Percentiles rank a stretch among this genome's conserved stretches.
Conservation (phyloP, 2,113 vertebrate genomes). For the Hippocampus comes region DNA sequence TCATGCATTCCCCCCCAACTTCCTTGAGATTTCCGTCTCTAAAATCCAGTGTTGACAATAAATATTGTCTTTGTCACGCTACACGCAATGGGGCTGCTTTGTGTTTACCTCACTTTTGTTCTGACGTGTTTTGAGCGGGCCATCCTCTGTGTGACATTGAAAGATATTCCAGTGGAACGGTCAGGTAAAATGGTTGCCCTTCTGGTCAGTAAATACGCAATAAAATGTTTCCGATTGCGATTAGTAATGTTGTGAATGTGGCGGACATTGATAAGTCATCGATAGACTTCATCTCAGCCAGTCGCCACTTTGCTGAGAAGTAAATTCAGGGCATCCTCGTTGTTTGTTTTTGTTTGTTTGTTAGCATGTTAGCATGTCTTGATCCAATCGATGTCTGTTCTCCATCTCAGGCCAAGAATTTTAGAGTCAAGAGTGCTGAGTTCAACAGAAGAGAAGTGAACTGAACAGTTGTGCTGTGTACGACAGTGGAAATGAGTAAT, state of each 20-base stretch:
- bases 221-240: constrained; percentile 1
- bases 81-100: constrained; percentile 19
- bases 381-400: no score
- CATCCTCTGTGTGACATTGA: background rate
- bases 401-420: no score
- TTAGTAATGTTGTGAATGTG: no score
- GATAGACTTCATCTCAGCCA: no score
- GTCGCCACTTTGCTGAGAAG: background rate
- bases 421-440: no score
- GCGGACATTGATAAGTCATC: no score
- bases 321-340: background rate
- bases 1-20: constrained; percentile 52
- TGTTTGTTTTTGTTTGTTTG: background rate
- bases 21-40: constrained; percentile 29
- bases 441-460: no score
- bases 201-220: no score
- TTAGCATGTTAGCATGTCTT: no score
- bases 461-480: no score
- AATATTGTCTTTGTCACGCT: constrained; percentile 50
- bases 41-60: constrained; percentile 48
- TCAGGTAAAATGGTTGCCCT: background rate
- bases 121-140: constrained; percentile 22
- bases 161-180: background rate
- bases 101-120: constrained; percentile 38
- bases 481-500: no score